Evolutionary conservation across 2,797 vertebrate genomes (phyloP), one percentile per base, ranked within the genome.

Genomic region (Rhyacichthys aspro): DNA sequence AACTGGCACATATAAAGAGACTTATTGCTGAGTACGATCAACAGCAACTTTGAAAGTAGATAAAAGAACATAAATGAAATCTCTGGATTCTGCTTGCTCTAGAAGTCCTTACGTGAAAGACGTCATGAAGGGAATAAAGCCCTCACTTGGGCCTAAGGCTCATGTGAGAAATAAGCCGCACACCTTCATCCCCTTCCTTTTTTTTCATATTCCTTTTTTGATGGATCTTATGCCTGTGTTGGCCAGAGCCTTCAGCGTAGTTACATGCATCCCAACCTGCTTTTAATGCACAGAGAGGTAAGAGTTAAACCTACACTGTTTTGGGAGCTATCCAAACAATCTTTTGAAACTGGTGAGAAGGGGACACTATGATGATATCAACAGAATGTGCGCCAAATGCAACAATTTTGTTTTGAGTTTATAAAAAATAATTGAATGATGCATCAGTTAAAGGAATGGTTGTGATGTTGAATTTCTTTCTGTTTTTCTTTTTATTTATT

Each of bases 1-100:
- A 99, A 91, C 95, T 99, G 92, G 96, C 98, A 57, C 96, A 99
- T 83, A 98, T 99, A 89, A 99, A 99, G 92, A 94, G 94, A 93
- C 95, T 96, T 78, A 99, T 99, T 86, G 95, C 96, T 36, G 94
- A 95, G 79, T 99, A 95, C 9, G 98, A 99, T 94, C 97, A 96
- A 87, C 93, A 94, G 88, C 97, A 96, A 89, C 93, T 96, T 63
- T 94, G 95, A 86, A 86, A 88, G 77, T 94, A 89, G 91, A 81
- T 76, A 50, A 56, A 79, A 59, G 64, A 76, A 72, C 80, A 83
- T 79, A 70, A 79, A 78, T 78, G 82, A 84, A 86, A 85, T 78
- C 80, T 86, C 70, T 90, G 88, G 87, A 55, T 55, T 44, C 46
- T 48, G 53, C 38, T 82, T 81, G 60, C 68, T 57, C 59, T 63